These are phyloP conservation scores for Mesorhabditis belari DNA, from an alignment of 2,888 invertebrate genomes.

Conservation along the genomic window DNA sequence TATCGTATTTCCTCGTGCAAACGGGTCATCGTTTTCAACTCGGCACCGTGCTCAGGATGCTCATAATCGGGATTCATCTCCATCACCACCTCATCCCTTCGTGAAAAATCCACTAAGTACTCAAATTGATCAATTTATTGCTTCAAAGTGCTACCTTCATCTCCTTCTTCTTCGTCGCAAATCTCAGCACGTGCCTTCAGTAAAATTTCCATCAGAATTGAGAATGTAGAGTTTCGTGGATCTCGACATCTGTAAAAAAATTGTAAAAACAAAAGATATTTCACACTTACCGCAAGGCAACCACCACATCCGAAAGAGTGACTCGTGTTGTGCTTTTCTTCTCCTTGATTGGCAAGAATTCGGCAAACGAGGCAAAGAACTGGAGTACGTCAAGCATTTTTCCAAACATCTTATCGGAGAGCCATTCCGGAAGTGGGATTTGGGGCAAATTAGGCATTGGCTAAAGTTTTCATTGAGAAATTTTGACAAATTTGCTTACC, in stretches of 20 bases:
- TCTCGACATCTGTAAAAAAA: constrained; percentile 72
- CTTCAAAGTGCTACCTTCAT: constrained; percentile 26
- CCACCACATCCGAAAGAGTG: constrained; percentile 21
- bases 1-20: constrained; percentile 10
- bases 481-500: constrained; percentile 54
- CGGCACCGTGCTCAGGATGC: constrained; percentile 6
- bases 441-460: constrained; percentile 35
- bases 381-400: constrained; percentile 83
- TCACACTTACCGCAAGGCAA: constrained; percentile 12
- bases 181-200: constrained; percentile 23
- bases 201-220: constrained; percentile 32
- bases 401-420: constrained; percentile 74
- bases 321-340: constrained; percentile 54
- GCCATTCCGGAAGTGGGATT: constrained; percentile 54
- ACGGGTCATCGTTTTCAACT: constrained; percentile 10
- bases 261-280: too few species aligned
- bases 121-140: not conserved
- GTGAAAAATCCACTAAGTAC: not conserved
- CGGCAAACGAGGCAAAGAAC: constrained; percentile 76
- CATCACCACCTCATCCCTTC: not conserved
- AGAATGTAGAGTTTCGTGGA: constrained; percentile 58
- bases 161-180: constrained; percentile 46
- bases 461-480: constrained; percentile 12
- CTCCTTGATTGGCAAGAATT: constrained; percentile 71
- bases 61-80: constrained; percentile 6